Evolutionary conservation across 2,113 vertebrate species (phyloP).

Genomic region (Macroglossus sobrinus): DNA sequence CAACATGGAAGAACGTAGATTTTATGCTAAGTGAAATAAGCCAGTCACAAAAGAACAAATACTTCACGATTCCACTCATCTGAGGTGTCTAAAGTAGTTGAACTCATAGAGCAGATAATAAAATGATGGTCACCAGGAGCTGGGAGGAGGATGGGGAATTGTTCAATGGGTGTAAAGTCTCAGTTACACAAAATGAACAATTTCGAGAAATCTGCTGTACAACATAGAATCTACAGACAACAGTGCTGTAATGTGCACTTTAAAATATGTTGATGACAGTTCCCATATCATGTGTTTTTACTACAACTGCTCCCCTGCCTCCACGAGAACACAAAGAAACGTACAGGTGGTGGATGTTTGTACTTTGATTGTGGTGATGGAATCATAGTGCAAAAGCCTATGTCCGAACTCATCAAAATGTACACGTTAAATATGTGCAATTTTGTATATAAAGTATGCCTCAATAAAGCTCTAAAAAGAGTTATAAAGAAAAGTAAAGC

Average conservation of each 20-base stretch:
- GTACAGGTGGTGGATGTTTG: background rate
- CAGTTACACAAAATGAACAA: background rate
- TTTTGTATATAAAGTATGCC: background rate
- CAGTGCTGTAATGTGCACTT: background rate
- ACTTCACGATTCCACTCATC: background rate
- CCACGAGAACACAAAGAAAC: background rate
- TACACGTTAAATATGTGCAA: background rate
- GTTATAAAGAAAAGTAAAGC: background rate
- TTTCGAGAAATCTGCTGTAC: background rate
- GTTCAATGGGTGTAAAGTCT: background rate
- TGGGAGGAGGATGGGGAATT: background rate
- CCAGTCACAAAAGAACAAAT: background rate
- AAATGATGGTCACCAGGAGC: background rate
- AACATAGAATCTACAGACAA: background rate
- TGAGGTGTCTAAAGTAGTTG: background rate
- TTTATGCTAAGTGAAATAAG: background rate
- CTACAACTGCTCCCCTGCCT: background rate
- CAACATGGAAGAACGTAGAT: background rate
- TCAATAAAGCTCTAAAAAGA: background rate
- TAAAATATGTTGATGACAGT: background rate
- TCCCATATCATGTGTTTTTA: background rate
- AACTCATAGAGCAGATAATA: background rate
- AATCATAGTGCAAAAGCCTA: no score
- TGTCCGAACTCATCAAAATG: background rate
- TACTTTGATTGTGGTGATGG: background rate